Base-by-base conservation (phyloP, 1,140 invertebrate species). In the Eueides isabella region DNA sequence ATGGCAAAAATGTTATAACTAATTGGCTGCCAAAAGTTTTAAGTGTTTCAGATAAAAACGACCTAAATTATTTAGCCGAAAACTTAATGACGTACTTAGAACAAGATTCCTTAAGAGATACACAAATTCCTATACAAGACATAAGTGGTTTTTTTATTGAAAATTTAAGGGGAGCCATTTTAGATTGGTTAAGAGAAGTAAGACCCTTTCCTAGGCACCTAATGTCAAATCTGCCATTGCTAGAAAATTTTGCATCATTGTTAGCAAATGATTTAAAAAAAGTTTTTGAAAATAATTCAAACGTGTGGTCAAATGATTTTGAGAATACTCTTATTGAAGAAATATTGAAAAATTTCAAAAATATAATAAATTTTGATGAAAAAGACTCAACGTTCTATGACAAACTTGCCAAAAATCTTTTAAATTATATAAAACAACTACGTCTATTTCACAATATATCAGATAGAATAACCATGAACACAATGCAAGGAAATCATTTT, bases 11-110 rank as follows among this genome's bases (percentile, higher is more conserved):
- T 29, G 63, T 44, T 61, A 75, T 75, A 62, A 44, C 31, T n/a
- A 26, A 26, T 28, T 75, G 74, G 74, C 31, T 75, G 28, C 63
- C 44, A 29, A 71, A 65, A 33, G n/a, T 71, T 9, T 67, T 75
- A 30, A 62, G 14, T 11, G 48, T 71, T 44, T 14, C 71, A 33
- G 68, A 71, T 31, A 23, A 6, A 12, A 67, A 61, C 6, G 33
- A 41, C n/a, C 2, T 63, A 16, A 67, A 67, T 62, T 35, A 71
- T 44, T 28, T 71, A 19, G 55, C 55, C 26, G 74, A 75, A 26
- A 71, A 31, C 3, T 63, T 71, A 48, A 61, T 28, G 48, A 55
- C 5, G 11, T 31, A 65, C 28, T 28, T 74, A 23, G 23, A 35
- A 35, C 28, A 55, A n/a, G 23, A 31, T 28, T 23, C 6, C 55